These are phyloP conservation scores for Battus philenor DNA, from an alignment of 1,140 invertebrate genomes.

Conservation along the genomic window DNA sequence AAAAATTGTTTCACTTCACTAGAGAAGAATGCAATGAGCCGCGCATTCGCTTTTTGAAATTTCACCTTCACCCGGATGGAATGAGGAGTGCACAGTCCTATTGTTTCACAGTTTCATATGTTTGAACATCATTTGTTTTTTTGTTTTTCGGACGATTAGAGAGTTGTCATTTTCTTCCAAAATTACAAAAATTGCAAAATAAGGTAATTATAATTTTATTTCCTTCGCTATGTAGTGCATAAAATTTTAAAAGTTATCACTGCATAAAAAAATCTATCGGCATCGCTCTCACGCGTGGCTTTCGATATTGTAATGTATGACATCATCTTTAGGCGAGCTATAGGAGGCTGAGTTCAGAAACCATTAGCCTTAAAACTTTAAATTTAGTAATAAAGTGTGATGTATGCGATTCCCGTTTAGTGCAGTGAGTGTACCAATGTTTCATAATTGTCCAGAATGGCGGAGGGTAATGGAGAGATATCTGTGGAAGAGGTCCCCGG, in stretches of 20 bases:
- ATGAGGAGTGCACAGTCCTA: slow-evolving; percentile 71
- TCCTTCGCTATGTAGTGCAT: slow-evolving; percentile 28
- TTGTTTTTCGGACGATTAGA: slow-evolving; percentile 75
- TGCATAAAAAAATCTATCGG: slow-evolving; percentile 34
- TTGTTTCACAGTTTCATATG: slow-evolving; percentile 74
- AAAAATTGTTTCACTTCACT: slow-evolving; percentile 65
- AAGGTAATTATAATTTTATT: slow-evolving; percentile 68
- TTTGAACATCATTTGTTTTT: slow-evolving; percentile 76
- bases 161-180: slow-evolving; percentile 72
- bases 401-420: slow-evolving; percentile 28
- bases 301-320: slow-evolving; percentile 57
- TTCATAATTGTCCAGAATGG: slow-evolving; percentile 82
- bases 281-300: slow-evolving; percentile 51
- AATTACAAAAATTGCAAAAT: slow-evolving; percentile 74
- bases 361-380: slow-evolving; percentile 26
- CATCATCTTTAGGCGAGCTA: slow-evolving; percentile 58
- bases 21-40: slow-evolving; percentile 66
- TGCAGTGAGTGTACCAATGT: slow-evolving; percentile 60
- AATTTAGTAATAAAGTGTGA: slow-evolving; percentile 24
- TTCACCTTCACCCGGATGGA: slow-evolving; percentile 68
- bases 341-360: slow-evolving; percentile 31
- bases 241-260: slow-evolving; percentile 26
- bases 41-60: slow-evolving; percentile 71
- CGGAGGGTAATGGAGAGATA: slow-evolving; percentile 93
- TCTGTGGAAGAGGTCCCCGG: slow-evolving; percentile 86